A percentile compares a stretch with the other conserved stretches of the same genome.
Evolutionary conservation across 1,140 invertebrate species (phyloP).

Genomic region (Mycetomoellerius zeteki): DNA sequence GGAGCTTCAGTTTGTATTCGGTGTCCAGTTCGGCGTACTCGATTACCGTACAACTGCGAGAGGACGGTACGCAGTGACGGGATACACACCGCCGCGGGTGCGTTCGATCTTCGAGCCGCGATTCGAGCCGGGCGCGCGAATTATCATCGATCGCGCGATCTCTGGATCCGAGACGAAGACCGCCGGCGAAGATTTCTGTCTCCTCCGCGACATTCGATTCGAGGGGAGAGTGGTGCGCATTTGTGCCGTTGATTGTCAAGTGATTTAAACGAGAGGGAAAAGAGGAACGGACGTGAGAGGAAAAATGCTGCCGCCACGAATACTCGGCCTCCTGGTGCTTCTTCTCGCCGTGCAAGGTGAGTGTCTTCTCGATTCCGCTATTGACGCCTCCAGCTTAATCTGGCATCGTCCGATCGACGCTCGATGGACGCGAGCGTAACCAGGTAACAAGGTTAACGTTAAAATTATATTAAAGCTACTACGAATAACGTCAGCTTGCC

Average conservation of each 20-base stretch:
- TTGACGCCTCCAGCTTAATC: background rate
- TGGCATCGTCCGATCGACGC: background rate
- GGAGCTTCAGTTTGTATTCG: slow-evolving; percentile 81
- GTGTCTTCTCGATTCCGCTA: background rate
- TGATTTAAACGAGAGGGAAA: slow-evolving; percentile 22
- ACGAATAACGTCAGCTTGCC: too few relatives aligned
- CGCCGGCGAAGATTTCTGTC: background rate
- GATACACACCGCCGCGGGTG: background rate
- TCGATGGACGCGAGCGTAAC: background rate
- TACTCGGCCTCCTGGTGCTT: slow-evolving; percentile 67
- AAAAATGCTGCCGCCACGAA: slow-evolving; percentile 66
- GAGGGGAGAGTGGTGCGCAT: slow-evolving; percentile 34
- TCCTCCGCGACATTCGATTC: background rate
- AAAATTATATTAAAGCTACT: too few relatives aligned
- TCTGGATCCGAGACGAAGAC: background rate
- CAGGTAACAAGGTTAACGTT: too few relatives aligned
- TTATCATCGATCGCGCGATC: background rate
- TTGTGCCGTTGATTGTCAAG: slow-evolving; percentile 71
- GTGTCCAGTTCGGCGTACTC: slow-evolving; percentile 69
- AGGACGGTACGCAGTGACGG: background rate
- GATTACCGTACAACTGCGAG: background rate
- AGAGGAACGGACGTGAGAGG: background rate
- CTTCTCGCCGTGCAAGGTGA: slow-evolving; percentile 67
- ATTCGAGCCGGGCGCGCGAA: background rate
- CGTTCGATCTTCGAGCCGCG: slow-evolving; percentile 38